Evolutionary conservation across 2,888 invertebrate species (phyloP).

Genomic region (Bugula neritina): DNA sequence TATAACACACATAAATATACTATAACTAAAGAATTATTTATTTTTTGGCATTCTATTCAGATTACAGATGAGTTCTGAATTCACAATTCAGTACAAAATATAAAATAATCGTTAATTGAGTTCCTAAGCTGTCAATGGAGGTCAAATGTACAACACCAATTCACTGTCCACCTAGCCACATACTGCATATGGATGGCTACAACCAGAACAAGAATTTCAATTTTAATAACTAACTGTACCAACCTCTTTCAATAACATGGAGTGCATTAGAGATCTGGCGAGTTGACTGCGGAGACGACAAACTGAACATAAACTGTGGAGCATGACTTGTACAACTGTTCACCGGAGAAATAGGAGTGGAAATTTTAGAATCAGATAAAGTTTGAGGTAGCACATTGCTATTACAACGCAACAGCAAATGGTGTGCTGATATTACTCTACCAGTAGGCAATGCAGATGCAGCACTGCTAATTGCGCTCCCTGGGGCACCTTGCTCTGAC

Average conservation of each 20-base stretch:
- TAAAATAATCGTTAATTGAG: no score
- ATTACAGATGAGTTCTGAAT: no score
- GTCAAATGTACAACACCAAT: no score
- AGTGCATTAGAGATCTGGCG: not conserved
- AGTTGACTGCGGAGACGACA: not conserved
- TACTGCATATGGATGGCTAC: no score
- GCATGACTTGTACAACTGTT: not conserved
- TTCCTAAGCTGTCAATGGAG: no score
- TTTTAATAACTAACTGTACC: no score
- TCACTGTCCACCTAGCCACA: no score
- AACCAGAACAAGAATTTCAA: no score
- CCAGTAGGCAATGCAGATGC: not conserved
- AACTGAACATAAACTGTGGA: not conserved
- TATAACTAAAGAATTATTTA: no score
- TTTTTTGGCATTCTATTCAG: no score
- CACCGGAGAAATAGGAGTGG: not conserved
- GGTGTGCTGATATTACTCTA: not conserved
- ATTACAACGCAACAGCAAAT: not conserved
- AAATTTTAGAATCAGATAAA: not conserved
- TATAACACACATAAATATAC: no score
- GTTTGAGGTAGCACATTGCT: not conserved
- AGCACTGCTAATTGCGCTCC: not conserved
- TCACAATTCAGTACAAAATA: no score
- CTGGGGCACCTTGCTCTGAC: not conserved
- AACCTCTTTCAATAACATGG: conserved; percentile 7